Percentiles rank a stretch among this genome's conserved stretches.
Evolutionary conservation across 2,888 invertebrate species (phyloP).

Genomic region (Dynastes hyllus): DNA sequence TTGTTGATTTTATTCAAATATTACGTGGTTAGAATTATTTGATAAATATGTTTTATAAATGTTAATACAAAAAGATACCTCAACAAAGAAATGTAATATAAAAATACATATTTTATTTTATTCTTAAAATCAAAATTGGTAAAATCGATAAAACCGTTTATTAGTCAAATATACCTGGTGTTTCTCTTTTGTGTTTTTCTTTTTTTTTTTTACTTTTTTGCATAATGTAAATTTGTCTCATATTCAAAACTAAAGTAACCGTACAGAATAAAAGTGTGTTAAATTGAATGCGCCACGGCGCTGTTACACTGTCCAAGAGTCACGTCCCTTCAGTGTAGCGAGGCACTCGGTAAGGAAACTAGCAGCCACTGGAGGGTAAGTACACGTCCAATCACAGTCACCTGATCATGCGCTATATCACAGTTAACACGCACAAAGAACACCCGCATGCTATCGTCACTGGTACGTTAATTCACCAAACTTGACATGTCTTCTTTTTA

Average conservation of each 20-base stretch:
- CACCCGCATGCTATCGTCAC: conserved; percentile 63
- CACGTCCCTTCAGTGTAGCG: conserved; percentile 70
- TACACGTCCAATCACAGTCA: conserved; percentile 70
- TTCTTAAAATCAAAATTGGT: conserved; percentile 19
- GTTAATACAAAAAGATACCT: conserved; percentile 18
- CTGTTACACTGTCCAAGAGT: conserved; percentile 66
- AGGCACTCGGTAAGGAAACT: conserved; percentile 72
- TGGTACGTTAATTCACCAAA: background rate
- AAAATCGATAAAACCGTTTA: conserved; percentile 28
- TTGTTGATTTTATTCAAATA: conserved; percentile 18
- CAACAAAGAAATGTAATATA: conserved; percentile 18
- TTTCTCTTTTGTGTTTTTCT: conserved; percentile 25
- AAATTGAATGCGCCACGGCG: conserved; percentile 60
- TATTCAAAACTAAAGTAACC: conserved; percentile 66
- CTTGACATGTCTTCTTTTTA: background rate
- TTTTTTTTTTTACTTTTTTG: conserved; percentile 41
- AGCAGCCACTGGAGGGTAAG: conserved; percentile 71
- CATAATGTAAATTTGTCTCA: conserved; percentile 26
- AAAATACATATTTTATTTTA: conserved; percentile 18
- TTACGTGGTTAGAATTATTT: conserved; percentile 15
- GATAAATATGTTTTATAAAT: conserved; percentile 14
- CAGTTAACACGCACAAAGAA: conserved; percentile 69
- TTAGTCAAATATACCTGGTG: conserved; percentile 53
- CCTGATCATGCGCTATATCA: conserved; percentile 72
- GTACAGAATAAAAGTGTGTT: conserved; percentile 65